Conservation (phyloP, 1,140 invertebrate genomes). For the Zophobas morio region DNA sequence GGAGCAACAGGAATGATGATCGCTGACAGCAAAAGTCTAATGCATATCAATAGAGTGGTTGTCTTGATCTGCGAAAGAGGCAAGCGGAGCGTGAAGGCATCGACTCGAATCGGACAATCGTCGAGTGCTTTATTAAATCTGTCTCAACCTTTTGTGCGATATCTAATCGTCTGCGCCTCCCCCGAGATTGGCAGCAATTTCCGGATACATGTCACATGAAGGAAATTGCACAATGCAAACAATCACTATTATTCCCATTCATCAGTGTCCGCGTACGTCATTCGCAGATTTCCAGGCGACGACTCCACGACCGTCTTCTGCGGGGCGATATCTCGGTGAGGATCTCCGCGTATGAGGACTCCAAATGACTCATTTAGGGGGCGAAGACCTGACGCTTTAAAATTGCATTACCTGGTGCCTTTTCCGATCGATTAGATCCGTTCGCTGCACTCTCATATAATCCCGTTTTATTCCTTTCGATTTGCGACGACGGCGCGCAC, state of each 20-base stretch:
- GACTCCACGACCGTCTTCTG: background rate
- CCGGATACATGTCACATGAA: slow-evolving; percentile 63
- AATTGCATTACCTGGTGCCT: slow-evolving; percentile 38
- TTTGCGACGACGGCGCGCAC: background rate
- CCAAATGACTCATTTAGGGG: slow-evolving; percentile 30
- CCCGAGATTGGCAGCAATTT: slow-evolving; percentile 64
- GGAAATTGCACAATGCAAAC: slow-evolving; percentile 64
- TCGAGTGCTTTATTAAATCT: slow-evolving; percentile 63
- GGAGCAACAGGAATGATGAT: slow-evolving; percentile 42
- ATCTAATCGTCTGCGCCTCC: slow-evolving; percentile 59
- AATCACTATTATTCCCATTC: slow-evolving; percentile 59
- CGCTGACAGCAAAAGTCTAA: slow-evolving; percentile 54
- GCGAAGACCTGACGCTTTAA: slow-evolving; percentile 22
- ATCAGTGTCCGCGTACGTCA: slow-evolving; percentile 52
- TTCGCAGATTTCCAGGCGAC: slow-evolving; percentile 7
- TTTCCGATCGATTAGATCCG: slow-evolving; percentile 44
- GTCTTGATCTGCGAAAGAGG: slow-evolving; percentile 51
- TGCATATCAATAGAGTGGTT: slow-evolving; percentile 60
- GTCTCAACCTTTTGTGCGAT: slow-evolving; percentile 60
- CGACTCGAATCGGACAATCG: slow-evolving; percentile 60
- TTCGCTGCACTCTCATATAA: slow-evolving; percentile 31
- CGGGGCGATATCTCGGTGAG: no score
- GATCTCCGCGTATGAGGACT: background rate
- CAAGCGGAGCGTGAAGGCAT: slow-evolving; percentile 57
- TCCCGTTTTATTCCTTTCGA: slow-evolving; percentile 30